These are phyloP conservation scores for Parazoanthus swiftii DNA, from an alignment of 92 coral and sea anemone species.

Conservation along the genomic window DNA sequence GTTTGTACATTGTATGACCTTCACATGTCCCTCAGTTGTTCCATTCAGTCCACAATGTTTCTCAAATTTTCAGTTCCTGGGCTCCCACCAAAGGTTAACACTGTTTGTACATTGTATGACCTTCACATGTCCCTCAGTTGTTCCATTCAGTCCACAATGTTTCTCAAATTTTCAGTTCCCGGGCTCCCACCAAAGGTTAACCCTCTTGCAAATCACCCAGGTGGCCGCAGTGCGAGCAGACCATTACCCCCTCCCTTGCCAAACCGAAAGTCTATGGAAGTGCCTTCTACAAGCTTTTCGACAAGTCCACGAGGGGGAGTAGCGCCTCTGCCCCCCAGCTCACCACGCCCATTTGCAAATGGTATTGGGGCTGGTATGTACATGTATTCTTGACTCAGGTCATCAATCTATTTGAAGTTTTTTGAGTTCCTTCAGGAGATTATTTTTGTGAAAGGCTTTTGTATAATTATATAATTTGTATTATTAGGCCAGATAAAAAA, in stretches of 20 bases:
- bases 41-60: too few species aligned
- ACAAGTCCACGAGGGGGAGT: slow-evolving; percentile 34
- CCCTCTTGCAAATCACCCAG: background rate
- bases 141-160: too few species aligned
- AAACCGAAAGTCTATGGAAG: slow-evolving; percentile 21
- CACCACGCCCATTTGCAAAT: slow-evolving; percentile 22
- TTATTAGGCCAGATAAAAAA: too few species aligned
- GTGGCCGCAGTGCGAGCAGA: slow-evolving; percentile 12
- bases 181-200: background rate
- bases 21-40: too few species aligned
- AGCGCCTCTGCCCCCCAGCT: background rate
- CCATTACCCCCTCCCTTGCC: slow-evolving; percentile 27
- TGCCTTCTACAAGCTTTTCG: background rate
- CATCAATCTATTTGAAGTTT: background rate
- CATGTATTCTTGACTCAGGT: background rate
- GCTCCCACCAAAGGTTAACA: background rate
- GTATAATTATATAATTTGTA: too few species aligned
- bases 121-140: too few species aligned
- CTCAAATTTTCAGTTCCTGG: background rate
- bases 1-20: too few species aligned
- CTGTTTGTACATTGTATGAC: too few species aligned
- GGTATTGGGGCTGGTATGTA: slow-evolving; percentile 3
- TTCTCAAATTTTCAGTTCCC: background rate
- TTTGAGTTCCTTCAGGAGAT: background rate
- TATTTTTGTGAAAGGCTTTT: background rate